These are phyloP conservation scores for Lampropteryx suffumata DNA, from an alignment of 2,888 invertebrate genomes.

Conservation along the genomic window DNA sequence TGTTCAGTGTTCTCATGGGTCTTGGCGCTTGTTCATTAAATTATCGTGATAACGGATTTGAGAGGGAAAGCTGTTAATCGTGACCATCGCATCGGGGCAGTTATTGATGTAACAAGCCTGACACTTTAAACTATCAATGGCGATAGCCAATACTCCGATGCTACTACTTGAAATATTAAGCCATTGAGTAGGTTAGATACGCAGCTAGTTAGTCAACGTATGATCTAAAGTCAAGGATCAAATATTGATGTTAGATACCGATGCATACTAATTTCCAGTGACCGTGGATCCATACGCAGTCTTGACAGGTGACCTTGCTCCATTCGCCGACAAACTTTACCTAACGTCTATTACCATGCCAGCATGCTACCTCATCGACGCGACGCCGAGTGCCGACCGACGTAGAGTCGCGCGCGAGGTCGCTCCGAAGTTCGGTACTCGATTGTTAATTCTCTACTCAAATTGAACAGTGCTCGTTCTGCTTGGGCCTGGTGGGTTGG, in stretches of 20 bases:
- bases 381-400: conserved; percentile 35
- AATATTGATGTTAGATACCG: conserved; percentile 40
- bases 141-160: conserved; percentile 4
- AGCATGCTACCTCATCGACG: conserved; percentile 46
- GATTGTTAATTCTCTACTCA: conserved; percentile 55
- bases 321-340: conserved; percentile 52
- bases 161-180: conserved; percentile 17
- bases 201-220: too few species aligned
- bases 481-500: conserved; percentile 15
- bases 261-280: conserved; percentile 51
- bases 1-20: conserved; percentile 33
- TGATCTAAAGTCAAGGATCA: conserved; percentile 21
- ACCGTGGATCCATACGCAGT: conserved; percentile 55
- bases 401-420: conserved; percentile 57
- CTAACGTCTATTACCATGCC: conserved; percentile 48
- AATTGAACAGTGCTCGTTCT: conserved; percentile 19
- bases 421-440: conserved; percentile 50
- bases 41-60: conserved; percentile 43
- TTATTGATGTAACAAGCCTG: conserved; percentile 61
- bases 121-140: conserved; percentile 41
- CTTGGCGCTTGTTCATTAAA: conserved; percentile 42
- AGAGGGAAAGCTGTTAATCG: conserved; percentile 45
- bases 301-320: conserved; percentile 63
- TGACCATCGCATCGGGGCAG: too few species aligned
- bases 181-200: conserved; percentile 8